Conservation (phyloP, 2,113 vertebrate genomes). For the Apeltes quadracus region DNA sequence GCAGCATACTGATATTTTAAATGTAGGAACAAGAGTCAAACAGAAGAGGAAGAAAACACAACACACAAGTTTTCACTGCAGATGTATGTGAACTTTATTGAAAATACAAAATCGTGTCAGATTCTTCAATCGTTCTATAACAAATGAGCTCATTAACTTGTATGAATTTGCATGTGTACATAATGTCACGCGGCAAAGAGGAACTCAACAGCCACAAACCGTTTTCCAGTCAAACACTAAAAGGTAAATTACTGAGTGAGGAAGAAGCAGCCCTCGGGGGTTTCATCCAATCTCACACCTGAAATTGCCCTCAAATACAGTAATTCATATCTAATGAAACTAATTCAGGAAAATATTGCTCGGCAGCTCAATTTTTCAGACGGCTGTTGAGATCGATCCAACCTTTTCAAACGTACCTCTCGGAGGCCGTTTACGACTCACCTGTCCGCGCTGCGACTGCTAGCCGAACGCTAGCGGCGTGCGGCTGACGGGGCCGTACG, state of each 20-base stretch:
- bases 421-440: conserved; percentile 46
- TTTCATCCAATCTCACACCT: conserved; percentile 63
- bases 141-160: conserved; percentile 30
- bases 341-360: conserved; percentile 58
- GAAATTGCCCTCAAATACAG: conserved; percentile 68
- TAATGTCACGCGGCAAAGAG: conserved; percentile 11
- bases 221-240: conserved; percentile 56
- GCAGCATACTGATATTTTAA: conserved; percentile 8
- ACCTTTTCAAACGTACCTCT: conserved; percentile 66
- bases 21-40: not conserved
- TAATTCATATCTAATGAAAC: conserved; percentile 67
- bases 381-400: conserved; percentile 47
- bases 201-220: conserved; percentile 41
- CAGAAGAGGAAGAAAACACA: conserved; percentile 20
- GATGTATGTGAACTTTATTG: conserved; percentile 63
- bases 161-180: conserved; percentile 29
- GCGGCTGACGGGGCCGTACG: conserved; percentile 34
- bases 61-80: conserved; percentile 28
- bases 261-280: conserved; percentile 51
- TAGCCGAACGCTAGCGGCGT: conserved; percentile 16
- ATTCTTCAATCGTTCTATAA: conserved; percentile 33
- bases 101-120: conserved; percentile 23
- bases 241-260: conserved; percentile 57
- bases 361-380: conserved; percentile 42
- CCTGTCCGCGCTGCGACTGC: conserved; percentile 37